Percentiles rank a stretch among this genome's conserved stretches.
These are phyloP conservation scores for Mantis religiosa DNA, from an alignment of 2,888 invertebrate species.

Conservation along the genomic window DNA sequence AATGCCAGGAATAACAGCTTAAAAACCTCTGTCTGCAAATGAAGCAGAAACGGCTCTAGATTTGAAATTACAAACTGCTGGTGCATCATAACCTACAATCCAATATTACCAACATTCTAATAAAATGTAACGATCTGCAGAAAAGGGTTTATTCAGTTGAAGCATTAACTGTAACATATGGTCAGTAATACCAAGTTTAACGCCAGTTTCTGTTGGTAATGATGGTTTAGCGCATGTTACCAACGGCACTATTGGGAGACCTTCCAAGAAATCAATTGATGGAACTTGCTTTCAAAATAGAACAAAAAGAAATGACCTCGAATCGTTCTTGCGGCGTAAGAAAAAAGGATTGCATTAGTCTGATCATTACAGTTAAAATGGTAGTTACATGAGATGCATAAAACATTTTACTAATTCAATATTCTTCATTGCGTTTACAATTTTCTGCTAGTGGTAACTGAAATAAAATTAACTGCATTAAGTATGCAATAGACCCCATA, in stretches of 20 bases:
- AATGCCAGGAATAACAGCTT: too few species aligned
- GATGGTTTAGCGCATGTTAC: not conserved
- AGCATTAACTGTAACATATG: not conserved
- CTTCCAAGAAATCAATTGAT: not conserved
- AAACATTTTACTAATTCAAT: too few species aligned
- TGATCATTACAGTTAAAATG: not conserved
- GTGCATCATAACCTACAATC: too few species aligned
- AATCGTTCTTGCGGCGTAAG: not conserved
- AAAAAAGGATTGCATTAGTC: not conserved
- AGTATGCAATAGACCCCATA: not conserved
- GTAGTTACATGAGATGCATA: not conserved
- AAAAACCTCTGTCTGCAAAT: too few species aligned
- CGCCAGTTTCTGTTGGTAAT: not conserved
- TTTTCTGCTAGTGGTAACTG: not conserved
- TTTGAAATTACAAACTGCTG: too few species aligned
- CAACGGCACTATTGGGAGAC: not conserved
- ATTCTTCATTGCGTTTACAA: not conserved
- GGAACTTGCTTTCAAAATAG: not conserved
- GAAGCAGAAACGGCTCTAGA: too few species aligned
- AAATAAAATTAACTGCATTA: not conserved
- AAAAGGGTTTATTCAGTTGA: not conserved
- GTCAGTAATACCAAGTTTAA: not conserved
- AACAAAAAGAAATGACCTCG: not conserved
- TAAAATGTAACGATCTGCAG: not conserved
- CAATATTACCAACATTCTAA: not conserved